Base-by-base conservation (phyloP, 2,888 invertebrate species). In the Koerneria pararmatus region DNA sequence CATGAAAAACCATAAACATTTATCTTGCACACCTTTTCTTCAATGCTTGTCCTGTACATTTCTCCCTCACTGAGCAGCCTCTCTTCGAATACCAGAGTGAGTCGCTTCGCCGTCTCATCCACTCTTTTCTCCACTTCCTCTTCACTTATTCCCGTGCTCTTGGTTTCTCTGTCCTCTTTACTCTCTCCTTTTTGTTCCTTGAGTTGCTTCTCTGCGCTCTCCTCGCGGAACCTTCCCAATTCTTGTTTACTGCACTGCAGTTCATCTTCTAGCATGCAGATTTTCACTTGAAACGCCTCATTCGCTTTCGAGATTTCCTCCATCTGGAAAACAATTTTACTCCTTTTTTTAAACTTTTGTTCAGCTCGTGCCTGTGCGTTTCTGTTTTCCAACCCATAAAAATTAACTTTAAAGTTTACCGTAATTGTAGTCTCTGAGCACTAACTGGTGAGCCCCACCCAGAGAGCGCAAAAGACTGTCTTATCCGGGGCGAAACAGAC, bases 111-210 rank as follows among this genome's bases (percentile, higher is more conserved):
- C 0, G 72, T 71, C 34, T 72, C 74, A 15, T 67, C 66, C 34
- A 72, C 61, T 56, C 71, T 54, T 59, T 59, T 53, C 4, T 32
- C 31, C 1, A 69, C 69, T 1, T 72, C 74, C 51, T 69, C 71
- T 54, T 74, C 74, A n/a, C 68, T 69, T 5, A 71, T 32, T 37
- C 64, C 64, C 22, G 19, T 59, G 3, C 41, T 46, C 19, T 34
- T 27, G 2, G 11, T 41, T 41, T 11, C 11, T 11, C 46, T 15
- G n/a, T 41, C 11, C n/a, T 35, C 24, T 51, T 29, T 51, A 11
- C 27, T 51, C 53, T 37, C 48, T 60, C 48, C 8, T 34, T 35
- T 29, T 59, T n/a, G 29, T 41, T 41, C 46, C 46, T 41, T 46
- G 15, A 46, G 11, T 15, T 46, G 32, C n/a, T 60, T 48, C 46